Evolutionary conservation across 2,113 vertebrate species (phyloP).

Genomic region (Indri indri): DNA sequence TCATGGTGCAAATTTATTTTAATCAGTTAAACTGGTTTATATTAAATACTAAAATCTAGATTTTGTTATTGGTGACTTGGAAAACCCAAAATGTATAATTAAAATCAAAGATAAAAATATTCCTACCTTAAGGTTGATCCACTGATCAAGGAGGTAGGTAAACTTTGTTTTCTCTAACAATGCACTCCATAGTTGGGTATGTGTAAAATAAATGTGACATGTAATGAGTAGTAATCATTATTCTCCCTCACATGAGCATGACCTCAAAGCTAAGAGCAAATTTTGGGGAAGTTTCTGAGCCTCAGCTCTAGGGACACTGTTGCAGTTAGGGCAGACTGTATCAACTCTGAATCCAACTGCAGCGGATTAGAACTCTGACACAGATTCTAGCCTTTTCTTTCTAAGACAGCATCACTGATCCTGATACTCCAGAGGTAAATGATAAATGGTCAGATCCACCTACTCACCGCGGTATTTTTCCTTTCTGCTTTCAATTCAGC

Average conservation of each 20-base stretch:
- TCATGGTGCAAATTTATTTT: no score
- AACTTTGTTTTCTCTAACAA: background rate
- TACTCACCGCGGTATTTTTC: slow-evolving; percentile 96
- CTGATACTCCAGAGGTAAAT: accelerated
- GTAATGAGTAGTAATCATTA: accelerated
- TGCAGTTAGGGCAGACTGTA: no score
- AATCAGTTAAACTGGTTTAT: background rate
- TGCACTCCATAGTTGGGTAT: accelerated
- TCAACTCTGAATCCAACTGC: no score
- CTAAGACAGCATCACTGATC: accelerated
- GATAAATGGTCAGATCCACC: background rate
- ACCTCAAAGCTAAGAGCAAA: background rate
- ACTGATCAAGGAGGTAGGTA: no score
- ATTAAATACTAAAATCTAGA: background rate
- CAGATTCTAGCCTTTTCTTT: accelerated
- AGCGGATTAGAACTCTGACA: no score
- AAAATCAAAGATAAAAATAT: background rate
- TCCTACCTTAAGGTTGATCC: background rate
- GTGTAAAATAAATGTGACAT: accelerated
- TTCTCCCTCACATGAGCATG: background rate
- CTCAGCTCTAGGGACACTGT: no score
- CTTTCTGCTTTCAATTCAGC: slow-evolving; percentile 96
- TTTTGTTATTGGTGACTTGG: background rate
- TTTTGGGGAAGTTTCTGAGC: accelerated
- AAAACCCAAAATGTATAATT: background rate